A percentile compares a stretch with the other conserved stretches of the same genome.
phyloP scores from a whole-genome alignment of 2,888 invertebrate genomes.

The Ceramica pisi region DNA sequence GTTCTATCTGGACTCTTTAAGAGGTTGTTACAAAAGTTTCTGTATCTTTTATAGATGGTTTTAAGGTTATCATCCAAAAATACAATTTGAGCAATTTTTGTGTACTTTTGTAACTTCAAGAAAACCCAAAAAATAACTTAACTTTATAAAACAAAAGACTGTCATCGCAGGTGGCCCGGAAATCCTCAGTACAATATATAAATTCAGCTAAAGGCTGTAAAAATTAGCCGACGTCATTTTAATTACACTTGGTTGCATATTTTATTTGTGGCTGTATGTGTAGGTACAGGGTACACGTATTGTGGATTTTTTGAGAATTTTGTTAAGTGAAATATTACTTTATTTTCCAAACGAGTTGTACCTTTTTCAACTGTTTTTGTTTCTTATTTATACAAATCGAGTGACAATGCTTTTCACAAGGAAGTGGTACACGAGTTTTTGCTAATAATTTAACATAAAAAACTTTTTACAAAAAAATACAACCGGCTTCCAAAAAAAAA shows the following conservation, averaged over 20 bases:
- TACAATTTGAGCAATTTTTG: too few species aligned
- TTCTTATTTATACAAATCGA: background rate
- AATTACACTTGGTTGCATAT: slow-evolving; percentile 46
- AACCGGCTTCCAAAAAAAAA: too few species aligned
- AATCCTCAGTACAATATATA: slow-evolving; percentile 66
- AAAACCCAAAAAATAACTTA: slow-evolving; percentile 10
- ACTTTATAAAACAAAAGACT: slow-evolving; percentile 45
- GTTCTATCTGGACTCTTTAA: too few species aligned
- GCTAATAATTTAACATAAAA: too few species aligned
- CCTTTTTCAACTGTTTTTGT: too few species aligned
- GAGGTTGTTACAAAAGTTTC: too few species aligned
- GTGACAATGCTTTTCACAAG: too few species aligned
- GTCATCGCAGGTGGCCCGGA: slow-evolving; percentile 69
- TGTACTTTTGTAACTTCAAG: background rate
- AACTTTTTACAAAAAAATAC: too few species aligned
- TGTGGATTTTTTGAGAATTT: background rate
- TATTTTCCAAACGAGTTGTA: background rate
- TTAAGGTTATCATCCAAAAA: too few species aligned
- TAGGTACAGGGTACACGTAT: background rate
- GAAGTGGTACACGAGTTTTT: too few species aligned
- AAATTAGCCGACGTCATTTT: slow-evolving; percentile 65
- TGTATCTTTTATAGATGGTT: too few species aligned
- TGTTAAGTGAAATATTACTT: background rate
- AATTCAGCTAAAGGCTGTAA: slow-evolving; percentile 70
- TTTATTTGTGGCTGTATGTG: slow-evolving; percentile 24